Evolutionary conservation across 1,140 invertebrate genomes (phyloP).

Genomic region (Caerostris darwini): DNA sequence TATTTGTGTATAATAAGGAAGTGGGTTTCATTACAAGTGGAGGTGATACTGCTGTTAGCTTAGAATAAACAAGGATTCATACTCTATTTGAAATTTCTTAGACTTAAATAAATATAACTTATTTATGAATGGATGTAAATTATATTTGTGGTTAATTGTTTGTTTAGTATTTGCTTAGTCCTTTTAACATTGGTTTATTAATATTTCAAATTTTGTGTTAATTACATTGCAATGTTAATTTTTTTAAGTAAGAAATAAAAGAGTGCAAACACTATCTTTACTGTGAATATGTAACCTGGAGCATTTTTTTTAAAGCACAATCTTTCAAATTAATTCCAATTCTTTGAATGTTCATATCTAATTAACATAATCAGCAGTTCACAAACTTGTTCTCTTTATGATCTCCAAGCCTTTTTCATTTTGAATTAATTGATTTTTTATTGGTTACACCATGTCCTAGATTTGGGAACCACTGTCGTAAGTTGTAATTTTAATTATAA

Average conservation of each 20-base stretch:
- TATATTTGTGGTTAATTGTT: conserved; percentile 9
- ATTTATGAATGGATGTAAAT: conserved; percentile 49
- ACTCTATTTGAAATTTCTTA: conserved; percentile 63
- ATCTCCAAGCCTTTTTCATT: no score
- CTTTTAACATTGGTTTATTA: background rate
- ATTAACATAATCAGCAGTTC: no score
- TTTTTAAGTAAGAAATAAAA: conserved; percentile 15
- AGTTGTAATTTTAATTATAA: no score
- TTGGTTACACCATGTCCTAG: no score
- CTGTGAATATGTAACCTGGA: background rate
- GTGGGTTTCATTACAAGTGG: conserved; percentile 67
- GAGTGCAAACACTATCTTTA: background rate
- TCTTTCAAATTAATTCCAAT: background rate
- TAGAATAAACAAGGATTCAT: conserved; percentile 57
- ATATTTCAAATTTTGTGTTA: background rate
- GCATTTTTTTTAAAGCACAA: background rate
- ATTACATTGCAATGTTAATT: background rate
- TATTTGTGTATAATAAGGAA: conserved; percentile 53
- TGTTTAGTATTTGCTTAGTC: background rate
- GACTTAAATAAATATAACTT: conserved; percentile 75
- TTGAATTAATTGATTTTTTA: no score
- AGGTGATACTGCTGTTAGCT: conserved; percentile 49
- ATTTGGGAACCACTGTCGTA: no score
- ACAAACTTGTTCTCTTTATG: no score
- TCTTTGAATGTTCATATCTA: background rate